These are phyloP conservation scores for Catajapyx aquilonaris DNA, from an alignment of 1,140 invertebrate genomes.

Conservation along the genomic window DNA sequence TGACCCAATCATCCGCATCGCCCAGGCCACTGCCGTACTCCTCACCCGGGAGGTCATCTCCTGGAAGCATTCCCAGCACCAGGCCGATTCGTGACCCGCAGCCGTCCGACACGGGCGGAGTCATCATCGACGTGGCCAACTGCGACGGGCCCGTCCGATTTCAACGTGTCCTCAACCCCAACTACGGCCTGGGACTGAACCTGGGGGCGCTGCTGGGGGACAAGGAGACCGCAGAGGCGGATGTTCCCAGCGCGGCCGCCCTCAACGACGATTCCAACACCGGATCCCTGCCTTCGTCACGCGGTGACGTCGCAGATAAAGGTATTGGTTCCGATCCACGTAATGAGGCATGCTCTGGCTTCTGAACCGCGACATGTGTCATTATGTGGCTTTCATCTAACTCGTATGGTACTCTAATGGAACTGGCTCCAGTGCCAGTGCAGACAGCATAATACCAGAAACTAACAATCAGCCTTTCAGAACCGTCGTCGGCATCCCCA, in stretches of 20 bases:
- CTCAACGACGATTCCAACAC: neutral
- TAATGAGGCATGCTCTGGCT: no score
- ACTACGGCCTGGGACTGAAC: conserved; percentile 30
- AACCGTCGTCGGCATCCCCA: no score
- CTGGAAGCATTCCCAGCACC: conserved; percentile 8
- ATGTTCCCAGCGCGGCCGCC: conserved; percentile 4
- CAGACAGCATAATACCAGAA: no score
- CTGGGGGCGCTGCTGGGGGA: conserved; percentile 11
- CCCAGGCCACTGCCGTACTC: conserved; percentile 8
- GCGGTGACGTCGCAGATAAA: no score
- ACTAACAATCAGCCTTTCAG: no score
- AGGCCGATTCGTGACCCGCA: no score
- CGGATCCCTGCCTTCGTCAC: neutral
- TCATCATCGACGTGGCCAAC: conserved; percentile 61
- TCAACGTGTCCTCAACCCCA: conserved; percentile 50
- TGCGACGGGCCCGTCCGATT: conserved; percentile 72
- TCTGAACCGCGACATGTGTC: no score
- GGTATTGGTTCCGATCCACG: no score
- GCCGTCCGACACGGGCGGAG: no score
- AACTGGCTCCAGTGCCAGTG: no score
- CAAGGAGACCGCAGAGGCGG: conserved; percentile 8
- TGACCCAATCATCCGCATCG: conserved; percentile 4
- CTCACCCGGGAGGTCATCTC: conserved; percentile 6
- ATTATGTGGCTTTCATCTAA: no score
- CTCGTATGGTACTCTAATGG: no score